Evolutionary conservation across 1,140 invertebrate genomes (phyloP).

Genomic region (Anastrepha ludens): DNA sequence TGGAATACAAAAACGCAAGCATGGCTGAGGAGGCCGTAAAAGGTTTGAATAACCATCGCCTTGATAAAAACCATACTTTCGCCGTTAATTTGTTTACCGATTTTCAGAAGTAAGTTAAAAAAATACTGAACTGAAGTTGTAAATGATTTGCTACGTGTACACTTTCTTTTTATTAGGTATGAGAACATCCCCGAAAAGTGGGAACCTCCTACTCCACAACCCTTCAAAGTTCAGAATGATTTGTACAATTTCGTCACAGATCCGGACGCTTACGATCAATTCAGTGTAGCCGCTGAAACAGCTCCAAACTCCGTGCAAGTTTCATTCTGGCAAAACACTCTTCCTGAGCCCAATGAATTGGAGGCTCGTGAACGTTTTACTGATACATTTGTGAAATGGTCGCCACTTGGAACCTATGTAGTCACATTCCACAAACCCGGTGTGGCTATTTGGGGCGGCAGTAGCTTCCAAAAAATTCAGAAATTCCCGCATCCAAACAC

Average conservation of each 20-base stretch:
- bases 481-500: slow-evolving; percentile 93
- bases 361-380: slow-evolving; percentile 83
- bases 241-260: slow-evolving; percentile 94
- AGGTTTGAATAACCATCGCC: slow-evolving; percentile 92
- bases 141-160: not conserved
- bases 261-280: slow-evolving; percentile 96
- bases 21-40: slow-evolving; percentile 92
- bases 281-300: slow-evolving; percentile 89
- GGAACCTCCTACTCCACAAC: slow-evolving; percentile 90
- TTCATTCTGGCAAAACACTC: slow-evolving; percentile 92
- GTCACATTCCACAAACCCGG: slow-evolving; percentile 96
- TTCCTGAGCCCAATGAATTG: slow-evolving; percentile 88
- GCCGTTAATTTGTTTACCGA: slow-evolving; percentile 97
- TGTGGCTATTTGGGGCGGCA: slow-evolving; percentile 97
- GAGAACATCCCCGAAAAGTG: slow-evolving; percentile 94
- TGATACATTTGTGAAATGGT: slow-evolving; percentile 97
- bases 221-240: slow-evolving; percentile 92
- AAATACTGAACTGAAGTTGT: not conserved
- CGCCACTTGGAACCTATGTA: slow-evolving; percentile 96
- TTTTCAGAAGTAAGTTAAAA: slow-evolving; percentile 86
- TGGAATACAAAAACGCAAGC: slow-evolving; percentile 90
- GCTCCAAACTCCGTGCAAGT: slow-evolving; percentile 81
- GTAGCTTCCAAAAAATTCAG: slow-evolving; percentile 92
- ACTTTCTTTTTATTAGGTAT: slow-evolving; percentile 79
- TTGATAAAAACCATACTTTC: slow-evolving; percentile 98